phyloP scores from a whole-genome alignment of 2,113 vertebrate genomes.

The Aix galericulata region DNA sequence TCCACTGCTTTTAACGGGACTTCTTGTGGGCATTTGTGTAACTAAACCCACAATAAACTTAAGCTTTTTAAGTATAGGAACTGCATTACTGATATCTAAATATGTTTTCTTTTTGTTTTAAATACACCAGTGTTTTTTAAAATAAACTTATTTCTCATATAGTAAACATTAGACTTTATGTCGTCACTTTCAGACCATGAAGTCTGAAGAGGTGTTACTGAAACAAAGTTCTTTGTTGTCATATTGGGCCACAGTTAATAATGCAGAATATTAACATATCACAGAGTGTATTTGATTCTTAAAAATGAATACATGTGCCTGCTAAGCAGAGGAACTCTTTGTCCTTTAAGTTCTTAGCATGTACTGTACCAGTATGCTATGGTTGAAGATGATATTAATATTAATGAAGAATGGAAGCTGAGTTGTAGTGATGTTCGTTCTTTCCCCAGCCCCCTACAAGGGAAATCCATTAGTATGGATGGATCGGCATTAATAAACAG shows the following conservation, averaged over 20 bases:
- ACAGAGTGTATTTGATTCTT: not conserved
- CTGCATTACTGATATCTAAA: not conserved
- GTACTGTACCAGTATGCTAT: not conserved
- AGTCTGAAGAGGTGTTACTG: not conserved
- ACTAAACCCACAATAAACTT: not conserved
- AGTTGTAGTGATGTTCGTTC: slow-evolving; percentile 66
- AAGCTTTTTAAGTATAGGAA: not conserved
- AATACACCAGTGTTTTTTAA: not conserved
- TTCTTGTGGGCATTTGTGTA: not conserved
- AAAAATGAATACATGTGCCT: not conserved
- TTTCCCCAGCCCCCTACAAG: slow-evolving; percentile 65
- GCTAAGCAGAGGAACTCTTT: slow-evolving; percentile 32
- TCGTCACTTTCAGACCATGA: not conserved
- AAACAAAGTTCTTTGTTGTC: slow-evolving; percentile 15
- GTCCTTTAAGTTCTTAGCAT: slow-evolving; percentile 59
- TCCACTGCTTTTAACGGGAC: not conserved
- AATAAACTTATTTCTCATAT: not conserved
- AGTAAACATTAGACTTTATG: not conserved
- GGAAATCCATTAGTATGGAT: slow-evolving; percentile 79
- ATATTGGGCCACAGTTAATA: not conserved
- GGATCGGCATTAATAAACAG: slow-evolving; percentile 76
- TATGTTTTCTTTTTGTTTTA: not conserved
- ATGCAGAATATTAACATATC: not conserved
- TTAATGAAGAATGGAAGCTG: slow-evolving; percentile 74
- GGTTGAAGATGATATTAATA: slow-evolving; percentile 75